Conservation (phyloP, 2,797 vertebrate species). For the Anguilla pacifica region DNA sequence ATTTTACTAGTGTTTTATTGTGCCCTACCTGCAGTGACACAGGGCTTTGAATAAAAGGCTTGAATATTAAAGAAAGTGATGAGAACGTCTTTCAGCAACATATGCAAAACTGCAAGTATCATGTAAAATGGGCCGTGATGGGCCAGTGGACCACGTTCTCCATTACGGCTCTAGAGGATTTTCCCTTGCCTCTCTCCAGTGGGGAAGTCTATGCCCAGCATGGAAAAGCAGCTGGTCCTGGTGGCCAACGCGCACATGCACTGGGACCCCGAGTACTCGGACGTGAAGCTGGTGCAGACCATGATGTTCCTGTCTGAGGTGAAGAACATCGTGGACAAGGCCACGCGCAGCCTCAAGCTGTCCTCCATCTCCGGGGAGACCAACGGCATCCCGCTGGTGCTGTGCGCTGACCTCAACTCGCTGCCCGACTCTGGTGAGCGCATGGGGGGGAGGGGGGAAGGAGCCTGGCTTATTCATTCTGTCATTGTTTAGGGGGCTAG, state of each 20-base stretch:
- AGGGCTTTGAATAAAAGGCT: too few species aligned
- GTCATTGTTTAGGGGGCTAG: background rate
- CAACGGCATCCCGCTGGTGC: conserved; percentile 91
- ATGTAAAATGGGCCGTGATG: background rate
- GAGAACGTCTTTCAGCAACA: too few species aligned
- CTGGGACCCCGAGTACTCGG: conserved; percentile 97
- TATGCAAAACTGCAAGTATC: too few species aligned
- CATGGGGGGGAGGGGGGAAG: background rate
- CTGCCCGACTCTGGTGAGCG: conserved; percentile 92
- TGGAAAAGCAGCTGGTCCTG: conserved; percentile 93
- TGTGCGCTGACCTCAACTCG: conserved; percentile 98
- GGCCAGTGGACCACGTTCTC: background rate
- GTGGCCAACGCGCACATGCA: conserved; percentile 98
- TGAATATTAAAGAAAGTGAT: too few species aligned
- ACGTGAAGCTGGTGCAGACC: conserved; percentile 96
- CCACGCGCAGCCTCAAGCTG: conserved; percentile 88
- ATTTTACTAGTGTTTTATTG: too few species aligned
- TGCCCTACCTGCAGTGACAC: too few species aligned
- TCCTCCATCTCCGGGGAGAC: conserved; percentile 86
- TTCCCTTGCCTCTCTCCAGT: conserved; percentile 64
- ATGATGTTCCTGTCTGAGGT: conserved; percentile 99
- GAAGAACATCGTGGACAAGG: conserved; percentile 97
- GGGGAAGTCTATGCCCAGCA: conserved; percentile 86
- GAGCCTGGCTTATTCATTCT: background rate
- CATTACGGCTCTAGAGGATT: background rate